phyloP scores from a whole-genome alignment of 2,888 invertebrate genomes.

The Teinopalpus imperialis region DNA sequence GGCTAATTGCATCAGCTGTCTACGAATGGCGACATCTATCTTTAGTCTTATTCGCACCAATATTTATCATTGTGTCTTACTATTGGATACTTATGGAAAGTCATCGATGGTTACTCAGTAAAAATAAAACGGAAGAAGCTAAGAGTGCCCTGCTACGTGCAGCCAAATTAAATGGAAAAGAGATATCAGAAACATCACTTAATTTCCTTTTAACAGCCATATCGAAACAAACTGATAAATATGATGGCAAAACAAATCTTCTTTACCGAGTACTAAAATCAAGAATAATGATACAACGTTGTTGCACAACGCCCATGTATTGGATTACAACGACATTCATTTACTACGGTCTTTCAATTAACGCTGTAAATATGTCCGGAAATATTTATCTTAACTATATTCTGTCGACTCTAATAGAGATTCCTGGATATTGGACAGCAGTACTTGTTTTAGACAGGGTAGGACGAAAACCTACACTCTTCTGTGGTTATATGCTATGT shows the following conservation, averaged over 20 bases:
- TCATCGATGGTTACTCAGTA: slow-evolving; percentile 88
- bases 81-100: slow-evolving; percentile 87
- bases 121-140: slow-evolving; percentile 83
- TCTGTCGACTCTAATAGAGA: slow-evolving; percentile 83
- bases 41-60: slow-evolving; percentile 85
- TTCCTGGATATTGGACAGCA: slow-evolving; percentile 86
- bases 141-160: slow-evolving; percentile 81
- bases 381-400: slow-evolving; percentile 90
- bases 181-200: slow-evolving; percentile 71
- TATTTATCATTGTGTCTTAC: slow-evolving; percentile 84
- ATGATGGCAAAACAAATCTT: slow-evolving; percentile 40
- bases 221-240: slow-evolving; percentile 42
- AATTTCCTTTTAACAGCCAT: slow-evolving; percentile 55
- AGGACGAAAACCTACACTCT: slow-evolving; percentile 74
- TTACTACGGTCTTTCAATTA: slow-evolving; percentile 90
- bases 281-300: slow-evolving; percentile 77
- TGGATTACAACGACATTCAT: slow-evolving; percentile 91
- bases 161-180: slow-evolving; percentile 82
- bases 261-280: slow-evolving; percentile 75
- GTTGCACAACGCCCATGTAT: slow-evolving; percentile 86
- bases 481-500: slow-evolving; percentile 64
- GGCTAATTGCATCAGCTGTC: slow-evolving; percentile 84
- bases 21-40: slow-evolving; percentile 86
- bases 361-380: slow-evolving; percentile 87
- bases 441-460: slow-evolving; percentile 83